Evolutionary conservation across 2,888 invertebrate species (phyloP), one percentile per base, ranked within the genome.

Genomic region (Drosophila emarginata): DNA sequence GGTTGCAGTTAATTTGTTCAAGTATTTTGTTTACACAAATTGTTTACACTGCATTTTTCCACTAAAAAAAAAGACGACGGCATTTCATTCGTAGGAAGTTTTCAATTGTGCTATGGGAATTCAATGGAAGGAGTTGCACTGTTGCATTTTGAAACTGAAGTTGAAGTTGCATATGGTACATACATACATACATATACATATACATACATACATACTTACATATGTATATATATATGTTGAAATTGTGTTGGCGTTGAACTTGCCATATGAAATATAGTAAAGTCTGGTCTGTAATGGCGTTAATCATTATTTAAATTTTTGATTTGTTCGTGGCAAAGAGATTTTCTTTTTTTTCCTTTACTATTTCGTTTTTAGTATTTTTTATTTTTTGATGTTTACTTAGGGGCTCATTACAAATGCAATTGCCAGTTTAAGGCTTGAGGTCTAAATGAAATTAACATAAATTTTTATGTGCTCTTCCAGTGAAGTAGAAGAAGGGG

Each of bases 391-490:
- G 12, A n/a, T 87, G 88, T 87, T 82, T 87, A 85, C 71, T 68
- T 67, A 73, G 69, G 37, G 64, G 6, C 88, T 87, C 81, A 82
- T 82, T 82, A 82, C 73, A 69, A 73, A 82, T 87, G 88, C 88
- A 82, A 80, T 85, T 78, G 70, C 60, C 68, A 74, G 83, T 82
- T 69, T 76, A 87, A 79, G 76, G 62, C 45, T 54, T 28, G 60
- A 50, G 72, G 81, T 78, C 80, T 87, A 82, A 82, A 82, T 72
- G 83, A 88, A 89, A 89, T 88, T 87, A 77, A 79, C 89, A 87
- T 89, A 87, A 77, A 82, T 82, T 82, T 82, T 80, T 87, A 88
- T 84, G 84, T 78, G 77, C 67, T 77, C 74, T 78, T 74, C 73
- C 63, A 68, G 65, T 60, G 72, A 76, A 77, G 67, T 39, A 57